phyloP scores from a whole-genome alignment of 2,888 invertebrate genomes.

The Drosophila suboccidentalis region DNA sequence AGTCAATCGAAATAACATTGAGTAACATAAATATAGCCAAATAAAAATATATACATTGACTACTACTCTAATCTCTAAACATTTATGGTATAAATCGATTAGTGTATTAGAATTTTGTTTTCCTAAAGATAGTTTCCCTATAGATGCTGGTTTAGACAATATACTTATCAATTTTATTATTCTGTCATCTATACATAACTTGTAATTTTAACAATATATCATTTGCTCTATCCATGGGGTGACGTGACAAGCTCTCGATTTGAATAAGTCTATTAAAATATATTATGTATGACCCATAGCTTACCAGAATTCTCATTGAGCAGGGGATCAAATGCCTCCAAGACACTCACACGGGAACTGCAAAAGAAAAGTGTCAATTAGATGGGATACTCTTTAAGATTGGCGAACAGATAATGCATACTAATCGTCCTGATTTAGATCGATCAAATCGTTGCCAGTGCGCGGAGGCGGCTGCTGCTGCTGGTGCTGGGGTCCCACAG shows the following conservation, averaged over 20 bases:
- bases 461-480: constrained; percentile 37
- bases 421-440: constrained; percentile 84
- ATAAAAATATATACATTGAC: too few relatives aligned
- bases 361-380: constrained; percentile 39
- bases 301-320: constrained; percentile 87
- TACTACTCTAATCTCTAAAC: too few relatives aligned
- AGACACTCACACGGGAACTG: constrained; percentile 86
- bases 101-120: background rate
- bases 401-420: constrained; percentile 61
- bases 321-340: constrained; percentile 96
- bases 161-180: constrained; percentile 15
- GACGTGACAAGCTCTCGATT: constrained; percentile 3
- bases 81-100: background rate
- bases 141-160: background rate
- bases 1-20: too few relatives aligned
- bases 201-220: constrained; percentile 16
- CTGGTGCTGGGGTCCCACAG: constrained; percentile 35
- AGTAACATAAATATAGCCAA: too few relatives aligned
- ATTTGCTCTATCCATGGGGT: constrained; percentile 17
- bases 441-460: constrained; percentile 83
- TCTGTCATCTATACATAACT: constrained; percentile 2
- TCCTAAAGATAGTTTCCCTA: background rate
- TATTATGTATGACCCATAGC: constrained; percentile 12
- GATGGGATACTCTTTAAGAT: background rate
- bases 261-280: constrained; percentile 1